Percentiles rank a stretch among this genome's conserved stretches.
These are phyloP conservation scores for Drosophila nigromelanica DNA, from an alignment of 1,140 invertebrate genomes.

Conservation along the genomic window DNA sequence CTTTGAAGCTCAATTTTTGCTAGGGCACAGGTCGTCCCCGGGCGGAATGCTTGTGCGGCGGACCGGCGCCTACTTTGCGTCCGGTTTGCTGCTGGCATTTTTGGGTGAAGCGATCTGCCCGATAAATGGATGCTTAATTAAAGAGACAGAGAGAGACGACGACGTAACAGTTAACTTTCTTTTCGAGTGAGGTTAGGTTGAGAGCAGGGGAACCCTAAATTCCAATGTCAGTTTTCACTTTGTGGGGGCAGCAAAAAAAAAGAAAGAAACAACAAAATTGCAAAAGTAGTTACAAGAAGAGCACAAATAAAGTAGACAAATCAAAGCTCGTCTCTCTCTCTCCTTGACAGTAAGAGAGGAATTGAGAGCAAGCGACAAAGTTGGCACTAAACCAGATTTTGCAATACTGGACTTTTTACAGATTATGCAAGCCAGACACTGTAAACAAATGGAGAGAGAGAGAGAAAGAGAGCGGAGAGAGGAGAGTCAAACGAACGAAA, in stretches of 20 bases:
- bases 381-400: slow-evolving; percentile 65
- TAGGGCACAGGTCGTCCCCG: slow-evolving; percentile 80
- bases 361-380: slow-evolving; percentile 2
- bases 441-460: slow-evolving; percentile 32
- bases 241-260: slow-evolving; percentile 18
- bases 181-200: not conserved
- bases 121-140: slow-evolving; percentile 14
- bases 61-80: slow-evolving; percentile 76
- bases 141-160: not conserved
- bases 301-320: not conserved
- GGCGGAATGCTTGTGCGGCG: slow-evolving; percentile 21
- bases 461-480: slow-evolving; percentile 24
- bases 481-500: slow-evolving; percentile 32
- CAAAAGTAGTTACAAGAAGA: slow-evolving; percentile 58
- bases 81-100: slow-evolving; percentile 37
- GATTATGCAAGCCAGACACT: slow-evolving; percentile 62
- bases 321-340: slow-evolving; percentile 5
- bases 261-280: slow-evolving; percentile 43
- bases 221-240: slow-evolving; percentile 61
- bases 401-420: slow-evolving; percentile 45
- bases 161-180: slow-evolving; percentile 14
- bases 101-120: slow-evolving; percentile 77
- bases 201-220: slow-evolving; percentile 32
- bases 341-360: slow-evolving; percentile 10
- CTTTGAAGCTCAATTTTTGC: slow-evolving; percentile 80